Conservation (phyloP, 2,797 vertebrate genomes). For the Silurus aristotelis region DNA sequence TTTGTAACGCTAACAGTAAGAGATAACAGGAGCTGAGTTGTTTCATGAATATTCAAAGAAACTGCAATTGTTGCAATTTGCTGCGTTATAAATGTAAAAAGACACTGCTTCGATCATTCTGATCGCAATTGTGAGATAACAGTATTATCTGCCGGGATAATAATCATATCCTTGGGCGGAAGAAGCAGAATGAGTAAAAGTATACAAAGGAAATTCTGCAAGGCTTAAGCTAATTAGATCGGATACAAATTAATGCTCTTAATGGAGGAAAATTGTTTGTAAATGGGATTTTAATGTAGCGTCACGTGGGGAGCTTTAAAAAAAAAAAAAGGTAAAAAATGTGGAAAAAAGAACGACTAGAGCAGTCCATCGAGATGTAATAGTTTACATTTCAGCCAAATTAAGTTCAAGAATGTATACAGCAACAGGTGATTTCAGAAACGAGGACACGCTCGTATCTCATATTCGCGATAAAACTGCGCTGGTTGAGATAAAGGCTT, state of each 20-base stretch:
- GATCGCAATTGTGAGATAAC: not conserved
- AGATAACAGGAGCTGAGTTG: not conserved
- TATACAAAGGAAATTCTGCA: constrained; percentile 32
- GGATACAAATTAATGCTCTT: constrained; percentile 14
- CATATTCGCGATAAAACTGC: constrained; percentile 2
- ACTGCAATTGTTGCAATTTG: not conserved
- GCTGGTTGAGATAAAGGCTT: constrained; percentile 20
- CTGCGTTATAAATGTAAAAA: not conserved
- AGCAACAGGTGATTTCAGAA: not conserved
- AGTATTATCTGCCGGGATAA: constrained; percentile 3
- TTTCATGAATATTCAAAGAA: not conserved
- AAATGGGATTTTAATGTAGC: constrained; percentile 44
- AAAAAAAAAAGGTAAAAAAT: not conserved
- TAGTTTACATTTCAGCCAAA: too few species aligned
- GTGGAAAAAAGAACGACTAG: not conserved
- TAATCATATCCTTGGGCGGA: not conserved
- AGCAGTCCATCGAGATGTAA: not conserved
- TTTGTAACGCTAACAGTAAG: not conserved
- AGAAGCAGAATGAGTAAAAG: not conserved
- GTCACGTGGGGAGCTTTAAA: not conserved
- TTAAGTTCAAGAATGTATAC: not conserved
- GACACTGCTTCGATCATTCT: not conserved
- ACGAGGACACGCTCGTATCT: not conserved
- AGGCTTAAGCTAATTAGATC: constrained; percentile 33
- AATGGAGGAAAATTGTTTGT: constrained; percentile 23